These are phyloP conservation scores for Pelecanus crispus DNA, from an alignment of 2,113 vertebrate genomes.

Conservation along the genomic window DNA sequence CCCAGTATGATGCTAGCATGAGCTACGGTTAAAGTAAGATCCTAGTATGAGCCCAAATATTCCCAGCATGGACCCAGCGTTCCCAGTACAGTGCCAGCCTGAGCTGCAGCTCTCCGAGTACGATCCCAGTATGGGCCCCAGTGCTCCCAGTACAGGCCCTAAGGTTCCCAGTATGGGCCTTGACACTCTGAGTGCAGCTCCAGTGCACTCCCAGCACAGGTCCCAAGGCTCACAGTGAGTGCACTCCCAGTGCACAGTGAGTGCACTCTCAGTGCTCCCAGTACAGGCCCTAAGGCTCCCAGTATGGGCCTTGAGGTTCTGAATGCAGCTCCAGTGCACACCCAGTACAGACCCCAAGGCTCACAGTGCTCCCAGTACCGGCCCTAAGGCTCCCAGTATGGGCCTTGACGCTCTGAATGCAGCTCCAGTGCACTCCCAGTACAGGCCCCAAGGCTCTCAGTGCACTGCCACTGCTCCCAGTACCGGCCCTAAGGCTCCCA, in stretches of 20 bases:
- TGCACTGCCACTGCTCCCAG: too few species aligned
- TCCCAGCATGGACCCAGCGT: neutral
- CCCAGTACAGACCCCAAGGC: neutral
- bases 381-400: neutral
- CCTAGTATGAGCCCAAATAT: neutral
- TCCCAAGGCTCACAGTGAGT: neutral
- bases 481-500: neutral
- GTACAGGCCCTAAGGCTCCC: neutral
- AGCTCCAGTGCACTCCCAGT: neutral
- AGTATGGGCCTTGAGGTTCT: neutral
- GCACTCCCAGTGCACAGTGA: neutral
- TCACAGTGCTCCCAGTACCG: neutral
- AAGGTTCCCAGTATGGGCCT: too few species aligned
- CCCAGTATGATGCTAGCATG: neutral
- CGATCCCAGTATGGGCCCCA: accelerated
- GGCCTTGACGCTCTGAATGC: neutral
- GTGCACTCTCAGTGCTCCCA: neutral
- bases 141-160: neutral
- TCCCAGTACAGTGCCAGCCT: neutral
- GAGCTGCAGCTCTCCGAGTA: neutral
- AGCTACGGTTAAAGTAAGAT: neutral
- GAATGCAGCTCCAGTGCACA: neutral
- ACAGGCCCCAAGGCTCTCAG: neutral
- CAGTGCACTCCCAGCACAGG: neutral
- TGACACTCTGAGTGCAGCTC: neutral